phyloP scores from a whole-genome alignment of 1,140 invertebrate species.

The Microplitis demolitor region DNA sequence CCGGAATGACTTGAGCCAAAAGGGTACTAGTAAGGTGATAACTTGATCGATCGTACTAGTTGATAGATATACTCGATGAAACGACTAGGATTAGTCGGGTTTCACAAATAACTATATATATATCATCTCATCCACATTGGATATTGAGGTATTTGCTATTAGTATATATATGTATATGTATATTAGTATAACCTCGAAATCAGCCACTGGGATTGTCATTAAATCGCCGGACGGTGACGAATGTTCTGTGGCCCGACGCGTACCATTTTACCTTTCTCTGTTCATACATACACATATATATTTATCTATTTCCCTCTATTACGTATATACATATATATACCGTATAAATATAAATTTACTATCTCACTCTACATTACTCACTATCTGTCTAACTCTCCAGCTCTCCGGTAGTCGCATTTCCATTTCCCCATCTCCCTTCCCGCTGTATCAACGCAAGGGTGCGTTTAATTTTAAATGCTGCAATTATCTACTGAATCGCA shows the following conservation, averaged over 20 bases:
- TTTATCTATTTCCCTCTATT: background rate
- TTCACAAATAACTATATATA: background rate
- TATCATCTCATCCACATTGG: background rate
- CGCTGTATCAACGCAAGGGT: slow-evolving; percentile 3
- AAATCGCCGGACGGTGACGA: slow-evolving; percentile 8
- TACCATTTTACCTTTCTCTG: background rate
- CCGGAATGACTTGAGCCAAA: background rate
- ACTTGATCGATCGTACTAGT: slow-evolving; percentile 7
- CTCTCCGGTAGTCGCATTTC: no score
- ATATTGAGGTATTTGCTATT: slow-evolving; percentile 5
- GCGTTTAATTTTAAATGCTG: slow-evolving; percentile 18
- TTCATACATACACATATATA: no score
- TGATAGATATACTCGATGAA: background rate
- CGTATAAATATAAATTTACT: background rate
- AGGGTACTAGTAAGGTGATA: background rate
- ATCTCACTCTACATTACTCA: background rate
- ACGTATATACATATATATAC: background rate
- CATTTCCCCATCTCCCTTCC: background rate
- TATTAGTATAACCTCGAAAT: slow-evolving; percentile 2
- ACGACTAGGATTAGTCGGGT: no score
- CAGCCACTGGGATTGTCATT: slow-evolving; percentile 13
- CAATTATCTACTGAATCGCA: slow-evolving; percentile 17
- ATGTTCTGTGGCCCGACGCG: slow-evolving; percentile 13
- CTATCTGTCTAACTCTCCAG: background rate
- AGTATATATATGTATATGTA: no score